Conservation (phyloP, 1,140 invertebrate genomes). For the Drosophila ficusphila region DNA sequence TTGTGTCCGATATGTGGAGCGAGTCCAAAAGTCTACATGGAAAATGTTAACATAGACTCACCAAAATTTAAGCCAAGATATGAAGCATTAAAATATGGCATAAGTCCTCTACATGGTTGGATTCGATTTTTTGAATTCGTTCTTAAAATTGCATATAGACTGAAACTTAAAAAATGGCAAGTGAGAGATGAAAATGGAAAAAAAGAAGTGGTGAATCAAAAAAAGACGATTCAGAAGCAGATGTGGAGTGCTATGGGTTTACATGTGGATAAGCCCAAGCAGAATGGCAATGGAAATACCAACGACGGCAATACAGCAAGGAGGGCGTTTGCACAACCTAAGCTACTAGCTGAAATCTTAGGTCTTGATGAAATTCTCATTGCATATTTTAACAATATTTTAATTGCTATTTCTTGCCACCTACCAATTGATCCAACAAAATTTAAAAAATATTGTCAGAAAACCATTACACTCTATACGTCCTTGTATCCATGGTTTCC, state of each 20-base stretch:
- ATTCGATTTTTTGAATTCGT: not conserved
- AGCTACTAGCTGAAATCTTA: not conserved
- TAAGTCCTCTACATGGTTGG: not conserved
- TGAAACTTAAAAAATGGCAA: constrained; percentile 21
- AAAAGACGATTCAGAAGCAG: no score
- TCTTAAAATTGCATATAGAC: constrained; percentile 19
- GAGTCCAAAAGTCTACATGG: no score
- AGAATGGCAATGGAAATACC: no score
- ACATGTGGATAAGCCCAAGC: no score
- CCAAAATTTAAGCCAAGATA: not conserved
- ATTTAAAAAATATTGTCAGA: no score
- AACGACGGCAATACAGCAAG: no score
- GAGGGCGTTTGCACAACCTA: not conserved
- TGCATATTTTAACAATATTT: not conserved
- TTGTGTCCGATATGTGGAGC: no score
- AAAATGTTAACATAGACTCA: not conserved
- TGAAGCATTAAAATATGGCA: constrained; percentile 5
- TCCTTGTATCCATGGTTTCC: no score
- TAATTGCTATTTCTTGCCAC: no score
- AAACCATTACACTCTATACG: no score
- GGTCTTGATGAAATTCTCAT: not conserved
- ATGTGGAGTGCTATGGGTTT: no score
- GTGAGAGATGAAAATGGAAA: constrained; percentile 21
- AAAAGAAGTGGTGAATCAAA: constrained; percentile 5
- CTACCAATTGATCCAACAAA: not conserved